A percentile compares a stretch with the other conserved stretches of the same genome.
Conservation (phyloP, 1,140 invertebrate species). For the Aphis gossypii region DNA sequence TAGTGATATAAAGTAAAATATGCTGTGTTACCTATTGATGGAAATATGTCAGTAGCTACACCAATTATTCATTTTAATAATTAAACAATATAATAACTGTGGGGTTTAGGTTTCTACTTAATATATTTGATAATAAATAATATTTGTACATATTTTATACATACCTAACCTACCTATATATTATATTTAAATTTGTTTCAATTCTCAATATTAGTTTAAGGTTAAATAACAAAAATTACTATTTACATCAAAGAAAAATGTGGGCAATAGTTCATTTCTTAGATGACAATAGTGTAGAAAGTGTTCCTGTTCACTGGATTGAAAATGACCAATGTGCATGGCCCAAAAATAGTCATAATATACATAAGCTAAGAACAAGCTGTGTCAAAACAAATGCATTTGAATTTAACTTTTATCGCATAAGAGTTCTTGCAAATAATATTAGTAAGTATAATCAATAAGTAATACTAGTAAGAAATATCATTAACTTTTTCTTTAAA, state of each 20-base stretch:
- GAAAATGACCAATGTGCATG: not conserved
- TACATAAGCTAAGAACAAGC: not conserved
- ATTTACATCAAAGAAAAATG: not conserved
- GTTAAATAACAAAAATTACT: not conserved
- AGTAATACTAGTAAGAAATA: too few relatives aligned
- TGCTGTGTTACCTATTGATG: not conserved
- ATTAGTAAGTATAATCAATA: not conserved
- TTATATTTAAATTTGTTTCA: too few relatives aligned
- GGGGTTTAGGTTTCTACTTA: too few relatives aligned
- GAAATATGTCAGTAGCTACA: not conserved
- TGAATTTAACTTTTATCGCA: not conserved
- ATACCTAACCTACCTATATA: too few relatives aligned
- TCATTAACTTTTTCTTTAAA: too few relatives aligned
- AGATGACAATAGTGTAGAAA: not conserved
- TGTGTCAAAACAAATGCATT: not conserved
- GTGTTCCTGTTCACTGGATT: not conserved
- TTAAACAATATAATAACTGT: not conserved
- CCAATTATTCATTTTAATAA: slow-evolving; percentile 20
- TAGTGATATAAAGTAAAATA: not conserved
- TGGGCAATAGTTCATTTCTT: not conserved
- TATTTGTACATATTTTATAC: too few relatives aligned
- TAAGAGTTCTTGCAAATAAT: not conserved
- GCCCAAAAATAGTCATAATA: not conserved
- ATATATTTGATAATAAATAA: too few relatives aligned
- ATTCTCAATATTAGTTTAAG: too few relatives aligned